Evolutionary conservation across 1,140 invertebrate species (phyloP).

Genomic region (Steinernema feltiae): DNA sequence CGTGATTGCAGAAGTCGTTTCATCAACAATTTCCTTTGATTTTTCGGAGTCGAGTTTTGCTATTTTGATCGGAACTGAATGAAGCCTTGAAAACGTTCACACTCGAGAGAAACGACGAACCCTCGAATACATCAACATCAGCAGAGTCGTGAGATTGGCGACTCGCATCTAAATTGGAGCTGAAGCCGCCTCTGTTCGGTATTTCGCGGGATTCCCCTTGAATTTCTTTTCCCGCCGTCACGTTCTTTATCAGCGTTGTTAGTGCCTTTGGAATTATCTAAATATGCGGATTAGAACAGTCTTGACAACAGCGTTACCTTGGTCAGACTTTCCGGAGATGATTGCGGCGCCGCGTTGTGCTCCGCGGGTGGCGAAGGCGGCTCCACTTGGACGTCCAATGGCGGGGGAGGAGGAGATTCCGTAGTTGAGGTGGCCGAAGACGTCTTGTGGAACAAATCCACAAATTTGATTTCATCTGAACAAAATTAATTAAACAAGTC

Average conservation of each 20-base stretch:
- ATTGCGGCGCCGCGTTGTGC: neutral
- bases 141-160: neutral
- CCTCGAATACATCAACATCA: neutral
- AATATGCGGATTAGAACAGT: neutral
- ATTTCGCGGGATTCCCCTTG: neutral
- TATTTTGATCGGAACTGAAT: neutral
- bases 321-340: neutral
- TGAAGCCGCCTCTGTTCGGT: neutral
- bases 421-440: neutral
- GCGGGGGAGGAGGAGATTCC: neutral
- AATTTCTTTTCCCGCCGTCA: neutral
- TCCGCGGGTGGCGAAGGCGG: neutral
- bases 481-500: neutral
- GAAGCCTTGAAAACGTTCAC: neutral
- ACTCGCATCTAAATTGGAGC: neutral
- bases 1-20: neutral
- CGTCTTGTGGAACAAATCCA: neutral
- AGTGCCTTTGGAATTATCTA: slow-evolving; percentile 5
- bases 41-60: neutral
- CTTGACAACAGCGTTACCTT: neutral
- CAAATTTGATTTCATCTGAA: neutral
- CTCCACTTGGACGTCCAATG: neutral
- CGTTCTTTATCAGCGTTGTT: neutral
- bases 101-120: neutral
- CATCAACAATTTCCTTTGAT: neutral